Base-by-base conservation (phyloP, 2,797 vertebrate genomes). In the Peromyscus melanophrys region DNA sequence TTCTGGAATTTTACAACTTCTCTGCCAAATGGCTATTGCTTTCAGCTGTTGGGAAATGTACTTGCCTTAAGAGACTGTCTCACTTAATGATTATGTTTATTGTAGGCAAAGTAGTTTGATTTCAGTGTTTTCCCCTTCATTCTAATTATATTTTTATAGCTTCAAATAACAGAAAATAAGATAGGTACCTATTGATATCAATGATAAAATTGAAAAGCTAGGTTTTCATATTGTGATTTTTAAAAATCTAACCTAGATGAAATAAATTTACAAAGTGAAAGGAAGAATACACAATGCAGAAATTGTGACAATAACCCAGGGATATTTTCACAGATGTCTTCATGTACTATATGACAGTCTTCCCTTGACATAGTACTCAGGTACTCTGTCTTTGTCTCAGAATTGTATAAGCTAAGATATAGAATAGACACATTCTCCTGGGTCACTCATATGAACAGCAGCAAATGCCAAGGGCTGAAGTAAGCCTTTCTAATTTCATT, bases 201-300 rank as follows among this genome's bases (percentile, higher is more conserved):
- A 27, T 63, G 27, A 43, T 63, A 63, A 83, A 31, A 1, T 63
- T 19, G 14, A 9, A 40, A 29, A 9, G 29, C 27, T 83, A 61
- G 25, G 55, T 61, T 83, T 43, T 83, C 34, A 83, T 37, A 40
- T 13, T 37, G n/a, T 59, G 59, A 63, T 43, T 52, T 87, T 96
- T 55, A 77, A 6, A 83, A 57, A 13, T 57, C 43, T 92, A 34
- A 80, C 37, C 37, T 96, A 78, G 65, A 73, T 78, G 40, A 95
- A n/a, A n/a, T 12, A 55, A 61, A 92, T n/a, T 76, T 81, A 67
- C 55, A 43, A 89, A 92, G 29, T 80, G n/a, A 80, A 91, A 55
- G 23, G 29, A 19, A 2, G 8, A 43, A 34, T 78, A 49, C 37
- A 16, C 81, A 92, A 46, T 87, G 7, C 8, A 61, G 25, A 76